phyloP scores from a whole-genome alignment of 30 jellyfish, hydroid and myxozoan species.

The Cassiopea andromeda region DNA sequence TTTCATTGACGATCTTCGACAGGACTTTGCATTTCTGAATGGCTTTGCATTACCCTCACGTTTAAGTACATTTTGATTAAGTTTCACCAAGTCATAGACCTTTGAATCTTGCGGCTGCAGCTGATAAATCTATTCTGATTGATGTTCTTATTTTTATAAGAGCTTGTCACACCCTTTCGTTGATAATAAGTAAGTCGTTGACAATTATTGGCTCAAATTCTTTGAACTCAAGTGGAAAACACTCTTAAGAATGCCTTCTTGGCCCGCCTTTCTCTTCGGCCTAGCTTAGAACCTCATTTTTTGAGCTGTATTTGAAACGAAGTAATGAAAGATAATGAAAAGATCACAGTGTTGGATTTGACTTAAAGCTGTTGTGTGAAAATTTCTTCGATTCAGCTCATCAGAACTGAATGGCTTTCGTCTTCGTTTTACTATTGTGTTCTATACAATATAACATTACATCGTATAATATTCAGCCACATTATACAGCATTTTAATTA shows the following conservation, averaged over 20 bases:
- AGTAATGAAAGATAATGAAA: no score
- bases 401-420: no score
- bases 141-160: constrained; percentile 29
- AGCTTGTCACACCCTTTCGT: constrained; percentile 27
- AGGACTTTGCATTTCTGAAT: neutral
- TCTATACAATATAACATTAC: no score
- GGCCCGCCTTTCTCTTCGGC: neutral
- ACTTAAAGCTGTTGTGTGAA: no score
- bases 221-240: neutral
- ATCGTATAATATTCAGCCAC: no score
- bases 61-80: constrained; percentile 4
- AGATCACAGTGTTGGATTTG: no score
- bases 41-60: neutral
- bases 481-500: no score
- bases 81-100: neutral
- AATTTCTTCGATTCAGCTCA: no score
- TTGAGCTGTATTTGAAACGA: no score
- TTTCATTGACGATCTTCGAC: neutral
- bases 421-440: no score
- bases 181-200: neutral
- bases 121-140: constrained; percentile 15
- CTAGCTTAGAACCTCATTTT: no score
- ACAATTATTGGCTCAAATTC: neutral
- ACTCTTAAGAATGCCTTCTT: neutral
- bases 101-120: constrained; percentile 17